Conservation (phyloP, 2,797 vertebrate species). For the Ispidina lecontei region DNA sequence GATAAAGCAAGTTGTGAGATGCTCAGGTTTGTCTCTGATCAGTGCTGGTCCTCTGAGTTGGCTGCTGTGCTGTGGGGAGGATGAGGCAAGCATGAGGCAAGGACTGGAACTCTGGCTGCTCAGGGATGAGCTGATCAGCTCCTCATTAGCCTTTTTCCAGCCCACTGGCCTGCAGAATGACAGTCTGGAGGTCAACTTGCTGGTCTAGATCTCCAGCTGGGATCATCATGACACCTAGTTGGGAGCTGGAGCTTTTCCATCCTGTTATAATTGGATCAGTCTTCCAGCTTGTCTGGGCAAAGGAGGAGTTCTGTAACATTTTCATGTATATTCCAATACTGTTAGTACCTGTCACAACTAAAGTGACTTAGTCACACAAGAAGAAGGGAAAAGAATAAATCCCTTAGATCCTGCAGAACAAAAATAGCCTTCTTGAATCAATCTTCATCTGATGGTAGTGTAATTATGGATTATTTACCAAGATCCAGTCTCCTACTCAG, state of each 20-base stretch:
- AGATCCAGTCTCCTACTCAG: constrained; percentile 20
- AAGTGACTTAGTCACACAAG: constrained; percentile 10
- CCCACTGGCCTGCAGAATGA: constrained; percentile 27
- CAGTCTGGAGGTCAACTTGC: constrained; percentile 6
- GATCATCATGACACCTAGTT: background rate
- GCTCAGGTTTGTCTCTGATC: background rate
- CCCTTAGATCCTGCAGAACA: constrained; percentile 14
- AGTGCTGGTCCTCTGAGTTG: background rate
- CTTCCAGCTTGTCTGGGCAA: constrained; percentile 10
- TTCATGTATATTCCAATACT: background rate
- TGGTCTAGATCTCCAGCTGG: constrained; percentile 16
- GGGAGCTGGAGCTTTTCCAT: background rate
- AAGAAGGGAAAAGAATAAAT: constrained; percentile 27
- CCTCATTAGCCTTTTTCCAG: constrained; percentile 42
- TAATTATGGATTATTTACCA: constrained; percentile 71
- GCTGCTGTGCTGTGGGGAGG: background rate
- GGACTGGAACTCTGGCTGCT: background rate
- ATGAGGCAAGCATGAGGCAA: background rate
- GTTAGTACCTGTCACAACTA: background rate
- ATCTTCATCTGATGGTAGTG: constrained; percentile 18
- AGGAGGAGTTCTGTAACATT: background rate
- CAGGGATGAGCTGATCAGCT: background rate
- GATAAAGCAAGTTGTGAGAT: background rate
- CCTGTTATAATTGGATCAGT: constrained; percentile 15
- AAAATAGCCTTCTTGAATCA: constrained; percentile 47